These are phyloP conservation scores for Hemicentrotus pulcherrimus DNA, from an alignment of 35 echinoderm and acorn worm species.

Conservation along the genomic window DNA sequence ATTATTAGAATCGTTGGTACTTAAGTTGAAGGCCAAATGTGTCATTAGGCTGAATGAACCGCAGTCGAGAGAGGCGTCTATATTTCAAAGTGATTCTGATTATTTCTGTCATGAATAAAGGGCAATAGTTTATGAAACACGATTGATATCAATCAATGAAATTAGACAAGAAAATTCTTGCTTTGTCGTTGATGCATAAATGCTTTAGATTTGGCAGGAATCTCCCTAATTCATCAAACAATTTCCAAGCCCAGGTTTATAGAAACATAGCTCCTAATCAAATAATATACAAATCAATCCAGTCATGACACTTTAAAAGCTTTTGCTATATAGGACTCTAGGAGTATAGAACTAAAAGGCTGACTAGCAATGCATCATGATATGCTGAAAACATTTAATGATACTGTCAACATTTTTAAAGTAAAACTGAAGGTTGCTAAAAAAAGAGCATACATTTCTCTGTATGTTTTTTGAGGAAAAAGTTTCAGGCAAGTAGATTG, in stretches of 20 bases:
- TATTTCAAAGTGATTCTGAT: neutral
- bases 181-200: neutral
- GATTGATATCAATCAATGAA: neutral
- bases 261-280: neutral
- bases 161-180: constrained; percentile 4
- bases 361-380: neutral
- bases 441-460: no score
- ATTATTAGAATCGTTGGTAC: neutral
- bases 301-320: neutral
- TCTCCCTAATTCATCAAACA: neutral
- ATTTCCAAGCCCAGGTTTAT: neutral
- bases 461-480: no score
- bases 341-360: neutral
- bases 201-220: neutral
- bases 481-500: no score
- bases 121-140: neutral
- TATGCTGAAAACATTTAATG: neutral
- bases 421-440: no score
- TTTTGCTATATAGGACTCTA: no score
- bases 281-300: neutral
- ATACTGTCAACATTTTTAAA: no score
- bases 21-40: neutral
- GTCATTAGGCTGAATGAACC: neutral
- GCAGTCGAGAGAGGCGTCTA: neutral
- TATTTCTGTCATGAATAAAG: neutral